Evolutionary conservation across 2,888 invertebrate genomes (phyloP), one percentile per base, ranked within the genome.

Genomic region (Hirtodrosophila trivittata): DNA sequence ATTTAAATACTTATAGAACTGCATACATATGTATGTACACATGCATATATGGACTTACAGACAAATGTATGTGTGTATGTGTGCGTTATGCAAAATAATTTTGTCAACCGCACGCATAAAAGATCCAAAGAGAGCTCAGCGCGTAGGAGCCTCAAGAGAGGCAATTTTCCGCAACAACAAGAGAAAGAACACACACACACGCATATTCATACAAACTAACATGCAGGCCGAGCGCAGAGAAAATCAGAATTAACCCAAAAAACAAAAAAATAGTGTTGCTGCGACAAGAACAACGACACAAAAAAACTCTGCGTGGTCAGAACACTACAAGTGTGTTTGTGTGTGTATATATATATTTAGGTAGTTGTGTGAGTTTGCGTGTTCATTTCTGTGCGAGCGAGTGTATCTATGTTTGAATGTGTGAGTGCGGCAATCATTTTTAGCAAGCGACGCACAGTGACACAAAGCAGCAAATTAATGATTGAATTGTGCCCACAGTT

Each of bases 241-340:
- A 80, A 80, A 80, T 80, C 87, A 73, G 82, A 80, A 86, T 21
- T 77, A 73, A 65, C 59, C 62, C 47, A 75, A 74, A 66, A 62
- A 77, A 84, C 63, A 84, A 76, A 57, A 84, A 77, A 77, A 67
- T 75, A 62, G 50, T 77, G 77, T 51, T 68, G 75, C 57, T 47
- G 68, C 47, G 57, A 64, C 52, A 55, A 66, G 43, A 73, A 39
- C 56, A 55, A 70, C 38, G 38, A 46, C 45, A 71, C 52, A 65
- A 35, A 50, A 38, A 66, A 73, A 80, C 73, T 59, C 69, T 86
- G 83, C 84, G 80, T 65, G 60, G 65, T 83, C 86, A 57, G 69
- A 66, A 42, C 28, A 35, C 46, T 64, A 56, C 50, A 68, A 62
- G 46, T 62, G 39, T 49, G 39, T 50, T 33, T 37, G 25, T 43